Evolutionary conservation across 2,888 invertebrate genomes (phyloP), one percentile per base, ranked within the genome.

Genomic region (Germaria angustata): DNA sequence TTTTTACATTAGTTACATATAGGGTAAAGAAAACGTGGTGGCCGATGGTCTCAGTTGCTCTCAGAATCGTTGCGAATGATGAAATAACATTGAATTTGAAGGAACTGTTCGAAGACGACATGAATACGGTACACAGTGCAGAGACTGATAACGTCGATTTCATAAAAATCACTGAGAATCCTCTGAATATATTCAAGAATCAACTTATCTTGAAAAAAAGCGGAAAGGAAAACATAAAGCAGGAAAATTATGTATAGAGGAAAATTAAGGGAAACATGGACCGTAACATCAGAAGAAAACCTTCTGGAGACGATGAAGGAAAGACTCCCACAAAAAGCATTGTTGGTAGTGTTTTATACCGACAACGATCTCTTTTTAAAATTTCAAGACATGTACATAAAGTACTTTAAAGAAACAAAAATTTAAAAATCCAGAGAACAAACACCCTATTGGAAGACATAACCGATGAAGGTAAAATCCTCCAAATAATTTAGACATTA

Each of bases 31-130:
- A 8, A 36, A 36, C 8, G 36, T 36, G 6, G 36, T 36, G 3
- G 36, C 68, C 1, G 80, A 80, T 36, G 73, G 68, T 8, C 28
- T 69, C n/a, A 63, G 61, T 46, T n/a, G n/a, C n/a, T n/a, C n/a
- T n/a, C n/a, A 51, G 80, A 28, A 53, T 65, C 17, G 44, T 41
- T 49, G 46, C 57, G 24, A 51, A 73, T 68, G 55, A 41, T 32
- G 66, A 73, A 39, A 15, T 65, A 11, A 59, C 28, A 13, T 3
- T 61, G 2, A 77, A 77, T 69, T 32, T 77, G 36, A 41, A 61
- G 22, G 63, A 69, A 51, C 22, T 77, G 13, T 77, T 77, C 51
- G 69, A 69, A 24, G 77, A 77, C 9, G 69, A 69, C 24, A 39
- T 24, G 17, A 34, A 69, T 41, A 55, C 69, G 22, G 55, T 46